These are phyloP conservation scores for Triops cancriformis DNA, from an alignment of 1,140 invertebrate species.

Conservation along the genomic window DNA sequence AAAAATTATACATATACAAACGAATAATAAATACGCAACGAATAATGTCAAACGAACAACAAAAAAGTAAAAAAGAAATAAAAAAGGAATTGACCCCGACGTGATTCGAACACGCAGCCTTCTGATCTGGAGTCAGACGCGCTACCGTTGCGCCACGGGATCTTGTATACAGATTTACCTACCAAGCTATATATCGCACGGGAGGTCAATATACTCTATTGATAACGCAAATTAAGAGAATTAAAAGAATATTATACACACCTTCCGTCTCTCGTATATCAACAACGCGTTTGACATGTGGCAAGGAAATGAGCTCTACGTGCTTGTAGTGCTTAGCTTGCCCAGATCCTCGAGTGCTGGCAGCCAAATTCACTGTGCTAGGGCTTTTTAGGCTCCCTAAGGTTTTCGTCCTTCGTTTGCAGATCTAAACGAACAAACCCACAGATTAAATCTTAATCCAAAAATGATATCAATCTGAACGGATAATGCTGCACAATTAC, in stretches of 20 bases:
- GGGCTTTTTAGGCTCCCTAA: constrained; percentile 44
- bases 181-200: not conserved
- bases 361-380: constrained; percentile 34
- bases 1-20: constrained; percentile 35
- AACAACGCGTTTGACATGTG: constrained; percentile 78
- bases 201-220: not conserved
- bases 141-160: constrained; percentile 93
- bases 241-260: constrained; percentile 37
- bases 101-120: constrained; percentile 98
- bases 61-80: too few relatives aligned
- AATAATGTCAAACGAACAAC: constrained; percentile 18
- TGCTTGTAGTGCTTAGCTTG: constrained; percentile 69
- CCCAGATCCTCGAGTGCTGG: constrained; percentile 54
- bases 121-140: constrained; percentile 98
- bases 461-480: constrained; percentile 17
- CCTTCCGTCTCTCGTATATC: constrained; percentile 78
- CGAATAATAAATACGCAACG: constrained; percentile 24
- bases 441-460: not conserved
- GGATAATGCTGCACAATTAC: constrained; percentile 44
- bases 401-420: constrained; percentile 67
- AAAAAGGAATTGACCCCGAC: constrained; percentile 66
- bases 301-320: constrained; percentile 74
- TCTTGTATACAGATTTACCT: constrained; percentile 30
- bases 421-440: constrained; percentile 41
- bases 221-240: not conserved